phyloP scores from a whole-genome alignment of 2,113 vertebrate species.

The Sus scrofa region T2T-Sscrofa CM000816.6:23770501-23771000 shows the following conservation, averaged over 20 bases:
- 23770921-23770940: not conserved
- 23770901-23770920: not conserved
- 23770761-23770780: not conserved
- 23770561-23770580: not conserved
- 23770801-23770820: not conserved
- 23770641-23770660: not conserved
- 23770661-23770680: not conserved
- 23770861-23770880: not conserved
- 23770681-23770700: not conserved
- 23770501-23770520: not conserved
- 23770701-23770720: not conserved
- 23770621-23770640: not conserved
- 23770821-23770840: not conserved
- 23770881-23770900: not conserved
- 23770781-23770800: not conserved
- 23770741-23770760: not conserved
- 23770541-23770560: not conserved
- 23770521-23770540: not conserved
- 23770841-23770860: not conserved
- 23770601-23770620: not conserved
- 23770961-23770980: no score
- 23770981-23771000: not conserved
- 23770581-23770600: not conserved
- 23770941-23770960: no score
- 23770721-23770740: not conserved